phyloP scores from a whole-genome alignment of 2,888 invertebrate genomes.

The Thumatha senex region DNA sequence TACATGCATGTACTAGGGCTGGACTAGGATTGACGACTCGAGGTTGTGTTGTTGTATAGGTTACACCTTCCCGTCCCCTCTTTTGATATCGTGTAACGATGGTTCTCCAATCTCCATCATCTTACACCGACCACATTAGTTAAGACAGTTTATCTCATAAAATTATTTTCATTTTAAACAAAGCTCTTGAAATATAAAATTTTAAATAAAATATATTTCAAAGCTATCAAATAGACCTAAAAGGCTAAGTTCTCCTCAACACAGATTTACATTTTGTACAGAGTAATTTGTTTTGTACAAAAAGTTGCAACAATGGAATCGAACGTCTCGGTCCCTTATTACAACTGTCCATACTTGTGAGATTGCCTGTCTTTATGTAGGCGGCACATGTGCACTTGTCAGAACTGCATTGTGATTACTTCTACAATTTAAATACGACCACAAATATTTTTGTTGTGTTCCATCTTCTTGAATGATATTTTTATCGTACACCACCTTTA shows the following conservation, averaged over 20 bases:
- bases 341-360: constrained; percentile 29
- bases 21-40: too few species aligned
- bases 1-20: too few species aligned
- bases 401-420: constrained; percentile 15
- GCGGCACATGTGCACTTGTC: constrained; percentile 29
- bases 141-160: neutral
- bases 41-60: too few species aligned
- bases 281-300: constrained; percentile 30
- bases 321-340: constrained; percentile 48
- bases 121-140: too few species aligned
- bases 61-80: too few species aligned
- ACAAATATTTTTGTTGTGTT: too few species aligned
- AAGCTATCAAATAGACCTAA: neutral
- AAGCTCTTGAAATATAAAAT: neutral
- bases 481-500: neutral
- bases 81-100: too few species aligned
- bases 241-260: neutral
- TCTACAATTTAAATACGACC: neutral
- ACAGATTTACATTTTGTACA: constrained; percentile 17
- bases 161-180: too few species aligned
- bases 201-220: neutral
- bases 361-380: constrained; percentile 45
- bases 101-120: too few species aligned
- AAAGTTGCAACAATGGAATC: constrained; percentile 52
- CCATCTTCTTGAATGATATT: too few species aligned